Percentiles rank a stretch among this genome's conserved stretches.
Conservation (phyloP, 2,888 invertebrate genomes). For the Metellina segmentata region DNA sequence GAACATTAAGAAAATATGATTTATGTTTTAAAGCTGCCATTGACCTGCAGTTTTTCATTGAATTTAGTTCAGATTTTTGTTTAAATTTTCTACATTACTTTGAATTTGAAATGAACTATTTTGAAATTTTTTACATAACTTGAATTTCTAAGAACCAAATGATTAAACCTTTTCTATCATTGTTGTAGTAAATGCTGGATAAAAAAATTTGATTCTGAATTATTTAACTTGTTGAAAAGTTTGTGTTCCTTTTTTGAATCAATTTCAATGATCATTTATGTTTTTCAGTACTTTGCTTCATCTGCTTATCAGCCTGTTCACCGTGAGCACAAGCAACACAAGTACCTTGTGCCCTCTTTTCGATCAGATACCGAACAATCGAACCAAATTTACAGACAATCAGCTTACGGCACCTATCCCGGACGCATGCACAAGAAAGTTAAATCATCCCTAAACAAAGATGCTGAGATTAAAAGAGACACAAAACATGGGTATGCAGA, state of each 20-base stretch:
- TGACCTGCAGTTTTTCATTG: too few relatives aligned
- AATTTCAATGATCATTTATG: neutral
- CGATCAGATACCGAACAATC: conserved; percentile 58
- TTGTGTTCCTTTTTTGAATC: too few relatives aligned
- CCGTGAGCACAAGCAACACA: conserved; percentile 83
- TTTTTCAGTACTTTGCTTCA: conserved; percentile 90
- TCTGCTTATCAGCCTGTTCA: conserved; percentile 94
- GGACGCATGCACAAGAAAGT: conserved; percentile 57
- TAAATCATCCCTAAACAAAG: conserved; percentile 42
- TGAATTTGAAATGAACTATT: too few relatives aligned
- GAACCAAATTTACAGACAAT: conserved; percentile 62
- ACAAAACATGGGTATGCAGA: conserved; percentile 11
- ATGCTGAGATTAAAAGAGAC: conserved; percentile 29
- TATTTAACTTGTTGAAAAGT: too few relatives aligned
- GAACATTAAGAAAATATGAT: too few relatives aligned
- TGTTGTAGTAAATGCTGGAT: neutral
- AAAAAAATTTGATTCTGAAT: neutral
- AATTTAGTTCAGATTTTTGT: neutral
- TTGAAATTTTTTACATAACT: neutral
- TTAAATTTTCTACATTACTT: neutral
- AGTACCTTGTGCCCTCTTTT: conserved; percentile 58
- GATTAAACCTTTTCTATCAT: too few relatives aligned
- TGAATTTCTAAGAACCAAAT: neutral
- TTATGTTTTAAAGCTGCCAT: too few relatives aligned
- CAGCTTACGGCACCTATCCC: conserved; percentile 67